These are phyloP conservation scores for Nymphalis polychloros DNA, from an alignment of 2,888 invertebrate species.

Conservation along the genomic window DNA sequence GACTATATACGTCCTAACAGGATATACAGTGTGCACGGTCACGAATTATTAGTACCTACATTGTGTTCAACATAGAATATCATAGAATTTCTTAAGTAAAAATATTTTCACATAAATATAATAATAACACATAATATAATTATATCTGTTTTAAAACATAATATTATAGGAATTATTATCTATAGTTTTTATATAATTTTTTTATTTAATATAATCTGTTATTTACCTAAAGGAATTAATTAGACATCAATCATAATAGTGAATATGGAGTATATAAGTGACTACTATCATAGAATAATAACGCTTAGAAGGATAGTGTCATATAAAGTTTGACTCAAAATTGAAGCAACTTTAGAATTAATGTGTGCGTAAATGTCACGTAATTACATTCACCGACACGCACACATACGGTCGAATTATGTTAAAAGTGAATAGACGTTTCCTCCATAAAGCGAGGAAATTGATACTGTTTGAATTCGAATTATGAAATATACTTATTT, in stretches of 20 bases:
- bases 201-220: neutral
- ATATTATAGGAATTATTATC: neutral
- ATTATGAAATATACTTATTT: too few relatives aligned
- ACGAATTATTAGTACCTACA: too few relatives aligned
- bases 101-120: neutral
- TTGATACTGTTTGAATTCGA: too few relatives aligned
- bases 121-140: constrained; percentile 2
- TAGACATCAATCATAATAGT: constrained; percentile 1
- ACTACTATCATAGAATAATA: too few relatives aligned
- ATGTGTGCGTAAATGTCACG: too few relatives aligned
- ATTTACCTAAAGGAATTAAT: constrained; percentile 6
- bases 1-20: constrained; percentile 31
- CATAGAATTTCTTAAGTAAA: neutral
- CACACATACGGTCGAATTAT: too few relatives aligned
- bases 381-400: too few relatives aligned
- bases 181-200: neutral
- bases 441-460: too few relatives aligned
- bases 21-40: constrained; percentile 16
- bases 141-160: neutral
- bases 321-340: too few relatives aligned
- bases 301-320: too few relatives aligned
- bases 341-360: too few relatives aligned
- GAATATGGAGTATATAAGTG: neutral
- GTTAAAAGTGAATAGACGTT: too few relatives aligned
- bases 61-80: constrained; percentile 17